phyloP scores from a whole-genome alignment of 2,113 vertebrate genomes.

The Probosciger aterrimus region DNA sequence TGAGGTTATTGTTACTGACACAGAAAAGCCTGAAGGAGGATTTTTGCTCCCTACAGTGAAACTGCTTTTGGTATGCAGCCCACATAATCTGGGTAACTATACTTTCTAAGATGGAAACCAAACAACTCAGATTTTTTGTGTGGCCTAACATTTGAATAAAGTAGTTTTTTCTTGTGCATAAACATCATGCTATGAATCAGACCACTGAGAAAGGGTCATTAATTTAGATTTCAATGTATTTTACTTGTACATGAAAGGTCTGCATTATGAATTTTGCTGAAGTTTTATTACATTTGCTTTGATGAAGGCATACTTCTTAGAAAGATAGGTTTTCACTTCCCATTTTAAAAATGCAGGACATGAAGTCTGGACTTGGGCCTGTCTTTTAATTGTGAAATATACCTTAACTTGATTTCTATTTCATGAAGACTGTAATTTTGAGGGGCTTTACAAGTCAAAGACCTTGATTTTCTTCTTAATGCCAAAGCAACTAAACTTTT shows the following conservation, averaged over 20 bases:
- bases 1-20: constrained; percentile 1
- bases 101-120: neutral
- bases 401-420: neutral
- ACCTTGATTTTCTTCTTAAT: neutral
- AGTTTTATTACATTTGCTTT: constrained; percentile 3
- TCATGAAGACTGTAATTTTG: neutral
- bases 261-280: neutral
- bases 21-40: constrained; percentile 1
- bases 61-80: neutral
- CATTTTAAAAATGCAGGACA: neutral
- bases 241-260: constrained; percentile 3
- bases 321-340: neutral
- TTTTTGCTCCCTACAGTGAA: neutral
- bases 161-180: neutral
- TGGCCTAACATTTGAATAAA: neutral
- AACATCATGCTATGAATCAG: neutral
- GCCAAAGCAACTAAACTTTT: neutral
- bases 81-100: constrained; percentile 29
- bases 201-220: constrained; percentile 5
- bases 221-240: constrained; percentile 31
- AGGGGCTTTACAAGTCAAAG: neutral
- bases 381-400: neutral
- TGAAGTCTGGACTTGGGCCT: neutral
- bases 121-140: neutral
- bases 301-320: neutral